A percentile compares a stretch with the other conserved stretches of the same genome.
Conservation (phyloP, 2,113 vertebrate species). For the Falcunculus frontatus region DNA sequence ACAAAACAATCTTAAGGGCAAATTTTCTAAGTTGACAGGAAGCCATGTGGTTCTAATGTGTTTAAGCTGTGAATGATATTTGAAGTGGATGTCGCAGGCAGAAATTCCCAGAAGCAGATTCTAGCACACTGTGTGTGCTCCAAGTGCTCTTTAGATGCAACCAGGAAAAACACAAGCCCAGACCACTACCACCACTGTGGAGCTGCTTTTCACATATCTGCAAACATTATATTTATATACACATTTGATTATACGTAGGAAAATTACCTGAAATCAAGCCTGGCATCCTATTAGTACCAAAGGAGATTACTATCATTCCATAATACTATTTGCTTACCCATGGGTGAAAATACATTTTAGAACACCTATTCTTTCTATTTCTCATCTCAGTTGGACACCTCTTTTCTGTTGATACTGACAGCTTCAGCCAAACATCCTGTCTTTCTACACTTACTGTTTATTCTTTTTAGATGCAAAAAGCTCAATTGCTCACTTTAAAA, state of each 20-base stretch:
- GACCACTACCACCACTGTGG: not conserved
- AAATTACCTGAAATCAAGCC: not conserved
- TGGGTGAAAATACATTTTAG: not conserved
- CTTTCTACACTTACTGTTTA: not conserved
- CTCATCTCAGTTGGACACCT: not conserved
- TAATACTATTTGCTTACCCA: not conserved
- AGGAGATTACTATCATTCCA: not conserved
- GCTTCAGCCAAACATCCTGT: not conserved
- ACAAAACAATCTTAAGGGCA: not conserved
- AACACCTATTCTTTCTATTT: not conserved
- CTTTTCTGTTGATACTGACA: not conserved
- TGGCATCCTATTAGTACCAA: not conserved
- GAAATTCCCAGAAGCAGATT: conserved; percentile 28
- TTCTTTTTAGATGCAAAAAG: not conserved
- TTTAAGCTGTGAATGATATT: conserved; percentile 25
- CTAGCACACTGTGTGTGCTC: not conserved
- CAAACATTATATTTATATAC: not conserved
- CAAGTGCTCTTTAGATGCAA: not conserved
- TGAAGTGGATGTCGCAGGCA: not conserved
- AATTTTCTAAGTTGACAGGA: not conserved
- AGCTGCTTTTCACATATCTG: not conserved
- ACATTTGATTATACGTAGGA: not conserved
- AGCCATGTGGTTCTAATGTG: conserved; percentile 41
- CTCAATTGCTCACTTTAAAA: not conserved
- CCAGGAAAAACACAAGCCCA: not conserved